Base-by-base conservation (phyloP, 2,888 invertebrate genomes). In the Cosmopolites sordidus region DNA sequence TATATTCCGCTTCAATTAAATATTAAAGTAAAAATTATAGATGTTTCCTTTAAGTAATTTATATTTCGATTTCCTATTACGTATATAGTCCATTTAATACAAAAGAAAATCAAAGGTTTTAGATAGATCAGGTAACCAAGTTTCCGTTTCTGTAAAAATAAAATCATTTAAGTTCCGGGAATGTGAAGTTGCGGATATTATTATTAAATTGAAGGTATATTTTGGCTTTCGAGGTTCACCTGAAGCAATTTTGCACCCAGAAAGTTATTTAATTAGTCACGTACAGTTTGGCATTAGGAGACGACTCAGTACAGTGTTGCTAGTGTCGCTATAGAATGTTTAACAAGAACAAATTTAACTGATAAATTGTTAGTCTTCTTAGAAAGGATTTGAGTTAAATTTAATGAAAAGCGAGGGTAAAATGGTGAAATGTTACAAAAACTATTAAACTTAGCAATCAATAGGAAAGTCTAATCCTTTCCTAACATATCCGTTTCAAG, bases 391-490 rank as follows among this genome's bases (percentile, higher is more conserved):
- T 48, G 16, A 41, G 22, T 40, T 16, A 14, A 48, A 48, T 48
- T 48, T 41, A 40, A 16, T 40, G 40, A 16, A 11, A 40, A 16
- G 29, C 17, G 18, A 29, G 17, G 39, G 27, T 41, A 48, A 48
- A 40, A 16, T 12, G 17, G 40, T 48, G 40, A 48, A 40, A 40
- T 48, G 39, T 38, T 15, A 39, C 40, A 40, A 41, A 48, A 18
- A 48, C 47, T 41, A 48, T 48, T 41, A 48, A 48, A 48, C 38
- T 48, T 48, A 40, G 30, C 30, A 48, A 40, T 40, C 47, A 40
- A 41, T 41, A 48, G 40, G 12, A 17, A 16, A 48, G 15, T 41
- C 47, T 40, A 48, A 48, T 48, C 47, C 27, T 41, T n/a, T 18
- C n/a, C 27, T 15, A 46, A 41, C 47, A 40, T 48, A 48, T 48